Evolutionary conservation across 2,888 invertebrate genomes (phyloP).

Genomic region (Blastobasis adustella): DNA sequence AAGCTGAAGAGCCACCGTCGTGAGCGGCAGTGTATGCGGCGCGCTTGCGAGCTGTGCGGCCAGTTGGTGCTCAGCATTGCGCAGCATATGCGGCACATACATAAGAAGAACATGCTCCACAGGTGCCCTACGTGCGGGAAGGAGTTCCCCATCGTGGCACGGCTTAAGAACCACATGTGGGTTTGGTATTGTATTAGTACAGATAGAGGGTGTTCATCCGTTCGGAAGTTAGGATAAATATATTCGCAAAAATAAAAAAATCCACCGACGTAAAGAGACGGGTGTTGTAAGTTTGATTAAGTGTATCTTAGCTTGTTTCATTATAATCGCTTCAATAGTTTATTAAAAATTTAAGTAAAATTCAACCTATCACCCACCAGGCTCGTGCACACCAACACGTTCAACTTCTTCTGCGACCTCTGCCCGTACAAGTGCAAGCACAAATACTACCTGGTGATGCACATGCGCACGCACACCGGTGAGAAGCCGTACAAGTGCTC

Average conservation of each 20-base stretch:
- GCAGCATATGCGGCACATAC: constrained; percentile 61
- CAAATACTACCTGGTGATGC: constrained; percentile 70
- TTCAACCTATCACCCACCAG: constrained; percentile 24
- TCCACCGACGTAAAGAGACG: too few species aligned
- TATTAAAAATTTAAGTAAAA: too few species aligned
- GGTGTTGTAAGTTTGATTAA: too few species aligned
- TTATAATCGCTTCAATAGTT: too few species aligned
- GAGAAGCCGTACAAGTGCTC: constrained; percentile 65
- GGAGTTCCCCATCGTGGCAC: constrained; percentile 59
- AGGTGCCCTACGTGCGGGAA: constrained; percentile 62
- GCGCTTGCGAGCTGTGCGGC: constrained; percentile 64
- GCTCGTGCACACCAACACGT: constrained; percentile 64
- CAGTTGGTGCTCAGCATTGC: constrained; percentile 59
- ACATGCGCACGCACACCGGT: constrained; percentile 72
- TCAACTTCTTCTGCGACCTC: constrained; percentile 68
- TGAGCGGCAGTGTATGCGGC: constrained; percentile 59
- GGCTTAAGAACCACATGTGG: constrained; percentile 66
- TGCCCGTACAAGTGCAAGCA: constrained; percentile 69
- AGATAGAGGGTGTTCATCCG: too few species aligned
- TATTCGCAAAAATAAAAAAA: too few species aligned
- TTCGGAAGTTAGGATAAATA: too few species aligned
- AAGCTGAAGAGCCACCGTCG: constrained; percentile 48
- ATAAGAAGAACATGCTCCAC: constrained; percentile 50
- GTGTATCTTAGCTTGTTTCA: too few species aligned
- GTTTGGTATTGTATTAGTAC: constrained; percentile 8